Conservation (phyloP, 2,113 vertebrate species). For the Odocoileus hemionus region DNA sequence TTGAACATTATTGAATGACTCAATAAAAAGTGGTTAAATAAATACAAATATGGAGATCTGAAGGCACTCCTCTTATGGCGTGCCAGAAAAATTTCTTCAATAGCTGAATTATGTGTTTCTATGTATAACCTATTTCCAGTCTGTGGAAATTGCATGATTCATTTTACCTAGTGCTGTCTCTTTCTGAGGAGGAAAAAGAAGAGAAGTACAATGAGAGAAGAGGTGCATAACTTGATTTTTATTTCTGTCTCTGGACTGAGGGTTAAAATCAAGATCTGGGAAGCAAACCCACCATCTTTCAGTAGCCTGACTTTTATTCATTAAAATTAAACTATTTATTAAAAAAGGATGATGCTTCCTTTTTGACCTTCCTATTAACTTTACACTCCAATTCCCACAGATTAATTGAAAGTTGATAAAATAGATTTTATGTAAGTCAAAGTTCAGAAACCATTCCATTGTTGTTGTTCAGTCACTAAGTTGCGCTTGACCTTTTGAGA, state of each 20-base stretch:
- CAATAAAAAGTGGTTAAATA: background rate
- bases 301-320: background rate
- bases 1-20: background rate
- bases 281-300: background rate
- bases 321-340: background rate
- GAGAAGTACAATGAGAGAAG: background rate
- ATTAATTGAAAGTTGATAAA: background rate
- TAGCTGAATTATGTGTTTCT: background rate
- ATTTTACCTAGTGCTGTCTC: background rate
- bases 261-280: background rate
- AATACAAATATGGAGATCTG: background rate
- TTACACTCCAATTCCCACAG: background rate
- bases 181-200: background rate
- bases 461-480: background rate
- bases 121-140: background rate
- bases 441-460: background rate
- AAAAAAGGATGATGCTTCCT: background rate
- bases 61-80: background rate
- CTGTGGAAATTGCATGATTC: background rate
- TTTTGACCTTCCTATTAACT: background rate
- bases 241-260: background rate
- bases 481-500: background rate
- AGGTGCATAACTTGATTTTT: background rate
- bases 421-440: background rate
- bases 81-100: background rate